phyloP scores from a whole-genome alignment of 1,140 invertebrate genomes.

The Trichoplusia ni region DNA sequence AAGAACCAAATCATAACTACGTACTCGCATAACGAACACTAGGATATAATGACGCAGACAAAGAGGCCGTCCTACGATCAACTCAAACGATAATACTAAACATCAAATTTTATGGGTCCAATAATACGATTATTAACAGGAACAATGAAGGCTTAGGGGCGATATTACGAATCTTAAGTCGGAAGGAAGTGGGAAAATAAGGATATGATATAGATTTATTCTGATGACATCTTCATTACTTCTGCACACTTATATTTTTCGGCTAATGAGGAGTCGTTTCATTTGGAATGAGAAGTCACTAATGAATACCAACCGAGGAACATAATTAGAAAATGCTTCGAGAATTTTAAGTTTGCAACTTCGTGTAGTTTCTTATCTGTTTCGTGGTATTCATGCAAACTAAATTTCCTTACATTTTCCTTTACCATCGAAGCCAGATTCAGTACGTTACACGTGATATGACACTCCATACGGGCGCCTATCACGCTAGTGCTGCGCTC shows the following conservation, averaged over 20 bases:
- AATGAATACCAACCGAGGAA: no score
- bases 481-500: background rate
- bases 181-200: conserved; percentile 8
- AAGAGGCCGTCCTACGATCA: conserved; percentile 2
- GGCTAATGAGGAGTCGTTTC: background rate
- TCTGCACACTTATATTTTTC: background rate
- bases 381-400: no score
- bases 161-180: conserved; percentile 11
- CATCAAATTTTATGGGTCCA: conserved; percentile 18
- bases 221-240: background rate
- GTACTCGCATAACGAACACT: conserved; percentile 2
- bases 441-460: background rate
- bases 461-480: conserved; percentile 4
- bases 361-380: no score
- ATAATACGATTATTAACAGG: conserved; percentile 25
- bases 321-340: no score
- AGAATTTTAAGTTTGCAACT: no score
- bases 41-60: conserved; percentile 4
- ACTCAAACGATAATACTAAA: conserved; percentile 11
- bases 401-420: background rate
- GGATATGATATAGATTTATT: conserved; percentile 5
- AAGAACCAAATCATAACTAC: background rate
- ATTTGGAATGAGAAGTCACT: no score
- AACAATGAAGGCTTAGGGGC: background rate
- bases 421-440: background rate